Base-by-base conservation (phyloP, 2,888 invertebrate species). In the Acronicta leporina region DNA sequence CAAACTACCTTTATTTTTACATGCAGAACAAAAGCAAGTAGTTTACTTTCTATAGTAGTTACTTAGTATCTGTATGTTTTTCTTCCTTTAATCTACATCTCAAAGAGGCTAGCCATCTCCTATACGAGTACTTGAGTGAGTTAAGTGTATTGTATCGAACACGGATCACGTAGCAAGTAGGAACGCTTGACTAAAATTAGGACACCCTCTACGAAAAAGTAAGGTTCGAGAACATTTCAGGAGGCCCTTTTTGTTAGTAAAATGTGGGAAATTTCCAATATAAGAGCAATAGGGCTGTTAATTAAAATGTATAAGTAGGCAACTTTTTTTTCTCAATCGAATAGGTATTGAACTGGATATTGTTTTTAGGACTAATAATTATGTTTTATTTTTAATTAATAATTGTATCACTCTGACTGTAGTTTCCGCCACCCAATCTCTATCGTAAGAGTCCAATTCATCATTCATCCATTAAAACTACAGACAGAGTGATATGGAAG, bases 131-230 rank as follows among this genome's bases (percentile, higher is more conserved):
- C 61, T 68, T 65, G 49, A 58, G 63, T 46, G 52, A 51, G 61
- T 51, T 64, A 71, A 80, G 74, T 71, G 63, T 55, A 65, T 57
- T 58, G 62, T 83, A 84, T 82, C 79, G 78, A 61, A 84, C 62
- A 75, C 84, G 54, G 82, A 83, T 87, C 90, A 91, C 90, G 90
- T 89, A 81, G 68, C 49, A 72, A 35, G n/a, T 6, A 33, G 11
- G n/a, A 38, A 47, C 77, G 77, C 87, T 87, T 82, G 70, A 82
- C 64, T 71, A 75, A 80, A 83, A 86, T 33, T 33, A 33, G 11
- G 81, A 76, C 72, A 71, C 70, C 67, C 79, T 76, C 63, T 53
- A 67, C 53, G 51, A 65, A 77, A 74, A 64, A 59, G 57, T 45
- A 43, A 50, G 61, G 53, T 48, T 50, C 40, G 58, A 49, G 47